phyloP scores from a whole-genome alignment of 1,140 invertebrate genomes.

The Zaprionus ghesquierei region DNA sequence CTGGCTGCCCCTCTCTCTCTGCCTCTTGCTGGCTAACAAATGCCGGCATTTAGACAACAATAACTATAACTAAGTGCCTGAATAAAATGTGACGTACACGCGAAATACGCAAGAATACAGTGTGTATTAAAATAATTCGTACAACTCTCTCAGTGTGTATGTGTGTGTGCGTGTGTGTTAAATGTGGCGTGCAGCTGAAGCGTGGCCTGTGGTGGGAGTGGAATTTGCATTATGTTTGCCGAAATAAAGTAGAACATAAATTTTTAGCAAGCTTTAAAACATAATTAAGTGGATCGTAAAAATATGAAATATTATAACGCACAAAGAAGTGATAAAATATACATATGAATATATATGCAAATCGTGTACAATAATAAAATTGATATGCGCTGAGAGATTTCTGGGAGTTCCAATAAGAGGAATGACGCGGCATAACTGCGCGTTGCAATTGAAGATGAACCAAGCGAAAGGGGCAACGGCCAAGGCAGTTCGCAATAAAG shows the following conservation, averaged over 20 bases:
- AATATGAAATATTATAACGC: constrained; percentile 14
- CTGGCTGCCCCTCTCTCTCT: background rate
- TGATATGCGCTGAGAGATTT: background rate
- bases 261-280: constrained; percentile 17
- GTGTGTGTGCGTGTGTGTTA: constrained; percentile 23
- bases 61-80: constrained; percentile 37
- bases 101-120: constrained; percentile 17
- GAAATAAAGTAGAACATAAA: constrained; percentile 33
- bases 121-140: background rate
- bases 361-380: background rate
- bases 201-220: constrained; percentile 44
- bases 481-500: constrained; percentile 30
- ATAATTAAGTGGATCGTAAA: constrained; percentile 27
- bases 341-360: too few species aligned
- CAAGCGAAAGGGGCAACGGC: constrained; percentile 31
- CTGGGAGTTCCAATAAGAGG: background rate
- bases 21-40: constrained; percentile 12
- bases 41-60: constrained; percentile 58
- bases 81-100: constrained; percentile 29
- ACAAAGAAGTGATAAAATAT: constrained; percentile 1
- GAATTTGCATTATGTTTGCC: constrained; percentile 21
- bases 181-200: constrained; percentile 42
- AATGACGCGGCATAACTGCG: background rate
- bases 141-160: background rate
- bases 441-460: constrained; percentile 20